Evolutionary conservation across 2,797 vertebrate species (phyloP).

Genomic region (Chanos chanos): DNA sequence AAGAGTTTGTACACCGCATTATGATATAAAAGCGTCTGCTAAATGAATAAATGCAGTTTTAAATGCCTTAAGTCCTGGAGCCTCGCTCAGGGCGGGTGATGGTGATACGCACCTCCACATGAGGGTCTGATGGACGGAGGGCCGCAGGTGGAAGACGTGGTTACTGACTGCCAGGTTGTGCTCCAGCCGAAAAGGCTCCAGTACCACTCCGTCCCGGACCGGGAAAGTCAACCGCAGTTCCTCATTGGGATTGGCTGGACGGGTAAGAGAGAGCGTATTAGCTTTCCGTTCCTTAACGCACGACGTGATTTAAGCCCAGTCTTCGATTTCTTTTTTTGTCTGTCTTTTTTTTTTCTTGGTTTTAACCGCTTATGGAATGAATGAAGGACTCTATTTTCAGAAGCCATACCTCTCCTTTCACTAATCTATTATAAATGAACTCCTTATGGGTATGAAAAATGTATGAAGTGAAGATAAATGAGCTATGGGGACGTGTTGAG

Average conservation of each 20-base stretch:
- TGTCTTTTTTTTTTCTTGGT: no score
- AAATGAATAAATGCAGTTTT: no score
- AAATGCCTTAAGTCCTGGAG: no score
- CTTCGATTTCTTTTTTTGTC: neutral
- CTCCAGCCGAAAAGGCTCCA: conserved; percentile 96
- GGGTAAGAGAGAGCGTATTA: conserved; percentile 52
- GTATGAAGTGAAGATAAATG: conserved; percentile 40
- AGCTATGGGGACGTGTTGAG: conserved; percentile 34
- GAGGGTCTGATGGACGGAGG: conserved; percentile 96
- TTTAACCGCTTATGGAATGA: no score
- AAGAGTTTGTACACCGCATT: no score
- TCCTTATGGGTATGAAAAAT: conserved; percentile 37
- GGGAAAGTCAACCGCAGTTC: conserved; percentile 97
- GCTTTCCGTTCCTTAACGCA: conserved; percentile 21
- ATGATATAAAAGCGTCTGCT: no score
- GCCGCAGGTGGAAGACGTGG: conserved; percentile 97
- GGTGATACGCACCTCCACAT: conserved; percentile 89
- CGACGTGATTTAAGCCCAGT: neutral
- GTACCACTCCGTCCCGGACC: conserved; percentile 91
- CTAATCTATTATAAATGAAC: conserved; percentile 42
- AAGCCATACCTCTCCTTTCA: no score
- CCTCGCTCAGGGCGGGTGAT: no score
- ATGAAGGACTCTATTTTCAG: no score
- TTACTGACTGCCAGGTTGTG: conserved; percentile 99
- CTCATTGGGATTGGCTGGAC: conserved; percentile 88